Evolutionary conservation across 2,797 vertebrate species (phyloP).

Genomic region (Chiloscyllium punctatum): DNA sequence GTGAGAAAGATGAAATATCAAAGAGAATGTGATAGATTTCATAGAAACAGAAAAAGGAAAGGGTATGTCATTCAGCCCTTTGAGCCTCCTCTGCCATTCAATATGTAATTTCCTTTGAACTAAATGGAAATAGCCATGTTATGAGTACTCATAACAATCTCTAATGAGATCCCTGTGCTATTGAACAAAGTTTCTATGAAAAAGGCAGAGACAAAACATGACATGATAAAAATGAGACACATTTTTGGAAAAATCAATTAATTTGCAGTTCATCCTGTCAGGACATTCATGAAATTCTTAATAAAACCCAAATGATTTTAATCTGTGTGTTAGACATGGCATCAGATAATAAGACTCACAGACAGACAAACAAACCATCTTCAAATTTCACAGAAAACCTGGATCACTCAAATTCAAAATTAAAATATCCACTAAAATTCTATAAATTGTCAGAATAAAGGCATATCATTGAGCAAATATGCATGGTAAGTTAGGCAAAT

Average conservation of each 20-base stretch:
- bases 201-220: background rate
- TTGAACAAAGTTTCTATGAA: background rate
- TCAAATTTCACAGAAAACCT: background rate
- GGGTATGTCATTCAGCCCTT: too few relatives aligned
- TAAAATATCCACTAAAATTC: background rate
- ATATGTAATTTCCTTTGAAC: background rate
- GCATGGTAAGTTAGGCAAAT: too few relatives aligned
- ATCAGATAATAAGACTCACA: background rate
- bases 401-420: background rate
- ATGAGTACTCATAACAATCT: background rate
- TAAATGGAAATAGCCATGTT: background rate
- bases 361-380: background rate
- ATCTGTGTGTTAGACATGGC: background rate
- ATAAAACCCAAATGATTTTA: background rate
- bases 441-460: too few relatives aligned
- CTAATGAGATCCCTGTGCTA: background rate
- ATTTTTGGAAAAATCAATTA: background rate
- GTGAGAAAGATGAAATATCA: too few relatives aligned
- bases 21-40: too few relatives aligned
- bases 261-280: background rate
- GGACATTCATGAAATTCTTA: background rate
- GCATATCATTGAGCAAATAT: too few relatives aligned
- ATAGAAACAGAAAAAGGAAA: too few relatives aligned
- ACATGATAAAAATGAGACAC: background rate
- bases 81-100: too few relatives aligned